These are phyloP conservation scores for Cacoxenus indagator DNA, from an alignment of 2,888 invertebrate genomes.

Conservation along the genomic window DNA sequence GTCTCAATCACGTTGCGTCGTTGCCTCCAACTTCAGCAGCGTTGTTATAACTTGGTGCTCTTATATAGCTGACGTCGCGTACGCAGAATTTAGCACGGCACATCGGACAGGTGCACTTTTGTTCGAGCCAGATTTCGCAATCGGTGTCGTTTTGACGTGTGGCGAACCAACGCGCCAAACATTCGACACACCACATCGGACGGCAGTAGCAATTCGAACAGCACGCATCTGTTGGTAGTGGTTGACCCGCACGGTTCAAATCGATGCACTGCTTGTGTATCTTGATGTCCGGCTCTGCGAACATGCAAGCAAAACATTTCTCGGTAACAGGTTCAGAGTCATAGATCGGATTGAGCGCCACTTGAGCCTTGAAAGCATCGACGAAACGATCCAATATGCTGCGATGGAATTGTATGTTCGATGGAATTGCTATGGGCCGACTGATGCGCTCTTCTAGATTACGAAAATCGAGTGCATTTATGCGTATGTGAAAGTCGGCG, in stretches of 20 bases:
- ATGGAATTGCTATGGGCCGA: slow-evolving; percentile 78
- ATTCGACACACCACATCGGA: slow-evolving; percentile 91
- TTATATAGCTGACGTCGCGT: slow-evolving; percentile 80
- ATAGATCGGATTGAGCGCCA: slow-evolving; percentile 79
- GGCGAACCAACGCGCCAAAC: slow-evolving; percentile 90
- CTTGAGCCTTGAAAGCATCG: slow-evolving; percentile 83
- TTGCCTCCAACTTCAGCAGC: slow-evolving; percentile 5
- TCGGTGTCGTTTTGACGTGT: slow-evolving; percentile 81
- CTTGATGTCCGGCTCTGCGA: slow-evolving; percentile 83
- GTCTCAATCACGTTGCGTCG: slow-evolving; percentile 40
- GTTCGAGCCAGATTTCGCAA: slow-evolving; percentile 83
- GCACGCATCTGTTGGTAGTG: slow-evolving; percentile 65
- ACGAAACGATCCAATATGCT: slow-evolving; percentile 87
- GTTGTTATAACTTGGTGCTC: slow-evolving; percentile 11
- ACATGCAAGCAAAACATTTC: slow-evolving; percentile 91
- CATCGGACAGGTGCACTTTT: slow-evolving; percentile 89
- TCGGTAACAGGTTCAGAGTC: slow-evolving; percentile 80
- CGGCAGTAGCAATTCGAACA: slow-evolving; percentile 78
- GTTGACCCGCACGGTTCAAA: slow-evolving; percentile 70
- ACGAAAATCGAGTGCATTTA: slow-evolving; percentile 83
- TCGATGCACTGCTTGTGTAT: slow-evolving; percentile 79
- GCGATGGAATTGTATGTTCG: slow-evolving; percentile 81
- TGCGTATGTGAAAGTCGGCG: slow-evolving; percentile 77
- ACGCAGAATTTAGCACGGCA: slow-evolving; percentile 89
- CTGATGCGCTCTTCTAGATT: slow-evolving; percentile 81